Percentiles rank a stretch among this genome's conserved stretches.
These are phyloP conservation scores for Nephrotoma guestfalica DNA, from an alignment of 2,888 invertebrate species.

Conservation along the genomic window DNA sequence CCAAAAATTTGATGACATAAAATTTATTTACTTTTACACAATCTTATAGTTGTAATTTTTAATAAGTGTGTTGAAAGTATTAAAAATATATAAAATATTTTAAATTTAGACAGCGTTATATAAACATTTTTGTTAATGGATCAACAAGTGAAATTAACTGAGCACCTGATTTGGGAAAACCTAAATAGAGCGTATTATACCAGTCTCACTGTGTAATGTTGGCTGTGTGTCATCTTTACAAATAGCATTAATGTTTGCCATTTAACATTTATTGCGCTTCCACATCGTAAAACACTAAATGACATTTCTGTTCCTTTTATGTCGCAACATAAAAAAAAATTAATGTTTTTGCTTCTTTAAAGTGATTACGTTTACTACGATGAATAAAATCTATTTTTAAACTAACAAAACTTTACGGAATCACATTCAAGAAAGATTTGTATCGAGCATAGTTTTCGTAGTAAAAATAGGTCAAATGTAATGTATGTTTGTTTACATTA, in stretches of 20 bases:
- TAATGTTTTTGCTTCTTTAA: not conserved
- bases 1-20: not conserved
- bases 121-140: not conserved
- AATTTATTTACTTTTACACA: not conserved
- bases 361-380: not conserved
- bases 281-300: not conserved
- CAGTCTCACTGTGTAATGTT: no score
- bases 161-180: not conserved
- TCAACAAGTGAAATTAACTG: not conserved
- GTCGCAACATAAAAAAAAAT: not conserved
- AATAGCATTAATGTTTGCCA: not conserved
- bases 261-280: not conserved
- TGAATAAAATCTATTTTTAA: not conserved
- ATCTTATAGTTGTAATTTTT: not conserved
- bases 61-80: not conserved
- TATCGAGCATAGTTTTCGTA: not conserved
- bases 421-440: not conserved
- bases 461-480: not conserved
- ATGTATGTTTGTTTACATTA: not conserved
- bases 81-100: not conserved
- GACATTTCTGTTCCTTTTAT: not conserved
- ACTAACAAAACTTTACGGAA: not conserved
- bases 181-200: no score
- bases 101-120: not conserved
- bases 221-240: no score